A percentile compares a stretch with the other conserved stretches of the same genome.
Conservation (phyloP, 2,113 vertebrate species). For the Istiophorus platypterus region DNA sequence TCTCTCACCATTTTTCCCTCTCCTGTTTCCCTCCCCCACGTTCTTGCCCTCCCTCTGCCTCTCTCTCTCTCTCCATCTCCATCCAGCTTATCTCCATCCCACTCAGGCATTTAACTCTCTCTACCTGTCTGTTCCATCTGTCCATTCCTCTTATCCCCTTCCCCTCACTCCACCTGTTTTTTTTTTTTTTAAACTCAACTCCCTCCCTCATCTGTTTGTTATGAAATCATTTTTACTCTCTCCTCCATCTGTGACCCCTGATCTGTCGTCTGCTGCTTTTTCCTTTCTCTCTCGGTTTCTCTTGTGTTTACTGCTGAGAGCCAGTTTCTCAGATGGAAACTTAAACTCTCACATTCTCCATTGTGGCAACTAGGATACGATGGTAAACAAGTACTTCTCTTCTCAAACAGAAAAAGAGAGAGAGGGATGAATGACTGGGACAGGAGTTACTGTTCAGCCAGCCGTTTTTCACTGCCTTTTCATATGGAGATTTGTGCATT, state of each 20-base stretch:
- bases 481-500: not conserved
- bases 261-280: slow-evolving; percentile 11
- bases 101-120: slow-evolving; percentile 17
- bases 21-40: not conserved
- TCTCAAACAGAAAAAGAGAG: not conserved
- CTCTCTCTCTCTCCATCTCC: not conserved
- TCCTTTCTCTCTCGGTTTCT: not conserved
- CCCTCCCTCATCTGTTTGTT: not conserved
- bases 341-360: not conserved
- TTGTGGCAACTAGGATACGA: not conserved
- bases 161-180: not conserved
- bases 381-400: not conserved
- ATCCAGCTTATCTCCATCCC: slow-evolving; percentile 27
- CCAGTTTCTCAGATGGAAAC: not conserved
- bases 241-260: slow-evolving; percentile 14
- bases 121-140: slow-evolving; percentile 42
- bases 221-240: not conserved
- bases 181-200: not conserved
- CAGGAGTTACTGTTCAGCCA: not conserved
- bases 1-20: slow-evolving; percentile 15
- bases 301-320: not conserved
- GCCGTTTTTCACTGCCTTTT: not conserved
- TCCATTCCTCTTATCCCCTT: not conserved
- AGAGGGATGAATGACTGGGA: slow-evolving; percentile 1
- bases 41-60: not conserved